Percentiles rank a stretch among this genome's conserved stretches.
Evolutionary conservation across 2,113 vertebrate species (phyloP).

Genomic region (Heliornis fulica): DNA sequence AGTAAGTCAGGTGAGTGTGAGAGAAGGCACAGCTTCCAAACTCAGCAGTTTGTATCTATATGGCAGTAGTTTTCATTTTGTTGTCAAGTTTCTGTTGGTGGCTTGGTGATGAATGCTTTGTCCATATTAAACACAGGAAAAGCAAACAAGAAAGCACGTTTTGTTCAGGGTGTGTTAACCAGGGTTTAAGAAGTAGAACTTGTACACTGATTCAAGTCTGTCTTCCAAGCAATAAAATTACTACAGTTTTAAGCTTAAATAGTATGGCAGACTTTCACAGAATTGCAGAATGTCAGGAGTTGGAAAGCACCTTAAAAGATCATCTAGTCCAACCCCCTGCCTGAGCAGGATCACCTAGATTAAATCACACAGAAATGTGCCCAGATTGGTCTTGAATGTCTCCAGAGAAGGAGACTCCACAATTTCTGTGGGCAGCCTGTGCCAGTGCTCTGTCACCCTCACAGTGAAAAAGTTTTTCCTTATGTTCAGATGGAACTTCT

Average conservation of each 20-base stretch:
- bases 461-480: no score
- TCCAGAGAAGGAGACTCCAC: no score
- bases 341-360: no score
- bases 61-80: not conserved
- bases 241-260: not conserved
- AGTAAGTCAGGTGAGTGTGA: not conserved
- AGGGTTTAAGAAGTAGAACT: not conserved
- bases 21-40: not conserved
- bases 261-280: not conserved
- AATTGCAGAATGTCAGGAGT: no score
- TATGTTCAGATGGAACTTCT: no score
- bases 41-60: not conserved
- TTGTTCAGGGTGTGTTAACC: not conserved
- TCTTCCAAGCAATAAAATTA: not conserved
- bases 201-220: accelerated
- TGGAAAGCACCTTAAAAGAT: no score
- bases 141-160: not conserved
- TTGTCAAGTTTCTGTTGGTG: not conserved
- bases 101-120: not conserved
- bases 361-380: no score
- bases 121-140: not conserved
- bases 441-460: no score
- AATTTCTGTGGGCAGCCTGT: no score
- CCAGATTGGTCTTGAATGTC: no score
- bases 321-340: no score